Evolutionary conservation across 1,140 invertebrate genomes (phyloP), one percentile per base, ranked within the genome.

Genomic region (Cherax quadricarinatus): DNA sequence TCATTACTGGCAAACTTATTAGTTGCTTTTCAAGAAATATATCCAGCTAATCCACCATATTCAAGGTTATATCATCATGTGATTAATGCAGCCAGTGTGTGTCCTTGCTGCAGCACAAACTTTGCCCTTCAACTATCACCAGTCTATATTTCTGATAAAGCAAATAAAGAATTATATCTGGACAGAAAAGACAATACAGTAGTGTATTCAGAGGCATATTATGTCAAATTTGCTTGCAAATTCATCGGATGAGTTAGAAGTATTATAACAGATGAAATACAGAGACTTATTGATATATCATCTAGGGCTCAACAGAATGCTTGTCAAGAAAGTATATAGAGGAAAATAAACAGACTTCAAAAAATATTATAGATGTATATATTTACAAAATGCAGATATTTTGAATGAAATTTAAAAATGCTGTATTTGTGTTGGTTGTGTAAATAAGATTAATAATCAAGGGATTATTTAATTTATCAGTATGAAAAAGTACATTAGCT

Each of bases 231-330:
- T 78, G 73, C 49, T 83, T 53, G 75, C 24, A 87, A 57, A 87
- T 30, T 30, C 12, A 66, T n/a, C 30, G 70, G 70, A 75, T 30
- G 70, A 75, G 70, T 75, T 7, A 75, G 70, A 10, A 75, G 70
- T 30, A 75, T 3, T 75, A 75, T 30, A 30, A 30, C n/a, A 30
- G 24, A 75, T 4, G 70, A 30, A 10, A 75, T 10, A 24, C 0
- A 30, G 66, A 70, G 70, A 75, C 70, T 75, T 75, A 75, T 75
- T 75, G 70, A 24, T 12, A 30, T 66, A 18, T 75, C 70, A 75
- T 75, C 70, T 75, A 75, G 24, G 70, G 70, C 70, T 75, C 70
- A 75, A 75, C 70, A 30, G 24, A 75, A 75, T 75, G 70, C 70
- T 75, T 75, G n/a, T 30, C 70, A 75, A 75, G 70, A 75, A 75